Conservation (phyloP, 2,113 vertebrate species). For the Misgurnus anguillicaudatus region DNA sequence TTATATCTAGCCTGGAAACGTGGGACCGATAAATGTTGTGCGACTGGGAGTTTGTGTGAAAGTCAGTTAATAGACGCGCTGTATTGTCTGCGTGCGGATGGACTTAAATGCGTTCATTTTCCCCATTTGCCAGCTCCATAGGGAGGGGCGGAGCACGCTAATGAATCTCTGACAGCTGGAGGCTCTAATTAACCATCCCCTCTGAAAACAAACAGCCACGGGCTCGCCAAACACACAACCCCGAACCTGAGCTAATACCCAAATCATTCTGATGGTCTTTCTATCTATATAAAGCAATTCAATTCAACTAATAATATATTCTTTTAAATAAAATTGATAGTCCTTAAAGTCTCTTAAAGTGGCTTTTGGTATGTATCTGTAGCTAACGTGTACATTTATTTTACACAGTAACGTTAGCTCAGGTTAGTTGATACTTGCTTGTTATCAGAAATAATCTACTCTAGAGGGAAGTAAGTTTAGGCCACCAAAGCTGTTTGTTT, state of each 20-base stretch:
- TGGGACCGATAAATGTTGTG: constrained; percentile 45
- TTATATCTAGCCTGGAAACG: constrained; percentile 54
- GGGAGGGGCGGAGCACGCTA: constrained; percentile 74
- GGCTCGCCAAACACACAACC: constrained; percentile 50
- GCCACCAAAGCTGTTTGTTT: too few species aligned
- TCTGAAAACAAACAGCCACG: constrained; percentile 67
- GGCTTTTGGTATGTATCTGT: too few species aligned
- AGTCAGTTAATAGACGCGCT: constrained; percentile 34
- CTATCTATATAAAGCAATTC: too few species aligned
- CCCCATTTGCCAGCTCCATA: constrained; percentile 60
- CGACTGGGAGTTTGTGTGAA: constrained; percentile 37
- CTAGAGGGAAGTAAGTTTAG: too few species aligned
- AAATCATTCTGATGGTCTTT: neutral
- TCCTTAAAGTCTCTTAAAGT: too few species aligned
- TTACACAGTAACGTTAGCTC: too few species aligned
- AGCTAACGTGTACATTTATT: too few species aligned
- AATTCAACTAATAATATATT: neutral
- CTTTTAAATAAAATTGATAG: too few species aligned
- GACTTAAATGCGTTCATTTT: constrained; percentile 79
- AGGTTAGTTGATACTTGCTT: too few species aligned
- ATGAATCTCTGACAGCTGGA: constrained; percentile 81
- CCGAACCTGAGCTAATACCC: constrained; percentile 28
- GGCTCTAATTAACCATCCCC: constrained; percentile 84
- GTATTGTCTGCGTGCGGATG: constrained; percentile 72
- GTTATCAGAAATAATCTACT: too few species aligned